A percentile compares a stretch with the other conserved stretches of the same genome.
Conservation (phyloP, 2,888 invertebrate species). For the Agrotis clavis region DNA sequence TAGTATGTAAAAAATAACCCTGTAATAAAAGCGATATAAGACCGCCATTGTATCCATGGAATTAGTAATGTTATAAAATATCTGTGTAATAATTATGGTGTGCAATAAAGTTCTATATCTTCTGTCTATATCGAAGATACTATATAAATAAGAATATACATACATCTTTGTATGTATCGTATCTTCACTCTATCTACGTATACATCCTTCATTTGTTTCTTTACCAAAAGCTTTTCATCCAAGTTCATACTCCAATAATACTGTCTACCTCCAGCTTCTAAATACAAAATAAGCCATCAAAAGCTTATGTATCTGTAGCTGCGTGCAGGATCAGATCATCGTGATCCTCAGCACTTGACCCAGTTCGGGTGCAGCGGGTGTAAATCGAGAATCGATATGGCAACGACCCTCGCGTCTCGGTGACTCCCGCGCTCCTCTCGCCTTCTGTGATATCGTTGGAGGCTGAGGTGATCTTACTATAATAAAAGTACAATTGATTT, state of each 20-base stretch:
- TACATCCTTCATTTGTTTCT: not conserved
- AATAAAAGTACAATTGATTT: not conserved
- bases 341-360: slow-evolving; percentile 86
- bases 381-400: slow-evolving; percentile 90
- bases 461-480: not conserved
- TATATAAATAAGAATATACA: too few relatives aligned
- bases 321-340: slow-evolving; percentile 62
- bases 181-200: not conserved
- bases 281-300: slow-evolving; percentile 28
- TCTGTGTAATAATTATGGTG: too few relatives aligned
- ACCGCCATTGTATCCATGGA: too few relatives aligned
- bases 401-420: slow-evolving; percentile 74
- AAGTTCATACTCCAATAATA: not conserved
- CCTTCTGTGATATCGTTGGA: slow-evolving; percentile 23
- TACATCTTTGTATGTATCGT: too few relatives aligned
- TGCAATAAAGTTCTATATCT: too few relatives aligned
- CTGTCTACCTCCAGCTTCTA: not conserved
- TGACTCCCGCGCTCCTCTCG: slow-evolving; percentile 79
- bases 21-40: too few relatives aligned
- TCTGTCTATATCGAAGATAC: too few relatives aligned
- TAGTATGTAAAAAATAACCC: too few relatives aligned
- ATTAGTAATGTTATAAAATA: too few relatives aligned
- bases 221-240: not conserved
- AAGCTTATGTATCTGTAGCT: slow-evolving; percentile 9
- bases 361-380: slow-evolving; percentile 82